These are phyloP conservation scores for Epinotia ramella DNA, from an alignment of 2,888 invertebrate genomes.

Conservation along the genomic window DNA sequence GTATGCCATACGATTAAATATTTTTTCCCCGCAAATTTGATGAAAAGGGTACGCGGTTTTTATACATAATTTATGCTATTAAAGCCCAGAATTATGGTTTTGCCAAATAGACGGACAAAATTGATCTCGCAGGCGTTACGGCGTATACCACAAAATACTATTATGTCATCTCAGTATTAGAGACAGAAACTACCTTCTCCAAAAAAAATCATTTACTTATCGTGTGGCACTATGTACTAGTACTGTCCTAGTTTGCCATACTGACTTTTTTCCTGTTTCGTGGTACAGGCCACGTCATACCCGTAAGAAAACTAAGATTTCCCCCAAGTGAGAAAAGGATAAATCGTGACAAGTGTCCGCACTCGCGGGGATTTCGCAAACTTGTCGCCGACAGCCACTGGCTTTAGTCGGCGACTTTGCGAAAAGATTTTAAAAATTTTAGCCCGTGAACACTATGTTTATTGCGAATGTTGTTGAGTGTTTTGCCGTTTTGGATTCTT, in stretches of 20 bases:
- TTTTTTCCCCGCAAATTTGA: no score
- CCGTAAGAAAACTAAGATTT: constrained; percentile 52
- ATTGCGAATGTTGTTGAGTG: not conserved
- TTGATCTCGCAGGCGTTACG: no score
- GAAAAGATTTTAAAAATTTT: constrained; percentile 33
- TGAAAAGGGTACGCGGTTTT: no score
- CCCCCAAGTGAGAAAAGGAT: constrained; percentile 50
- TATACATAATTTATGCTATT: not conserved
- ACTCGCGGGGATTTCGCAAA: constrained; percentile 49
- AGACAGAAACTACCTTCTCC: no score
- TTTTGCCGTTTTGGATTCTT: not conserved
- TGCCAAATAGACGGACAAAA: no score
- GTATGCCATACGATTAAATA: no score
- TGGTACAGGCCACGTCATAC: constrained; percentile 42
- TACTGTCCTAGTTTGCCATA: not conserved
- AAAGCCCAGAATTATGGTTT: not conserved
- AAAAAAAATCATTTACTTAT: no score
- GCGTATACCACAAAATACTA: no score
- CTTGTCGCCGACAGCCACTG: constrained; percentile 40
- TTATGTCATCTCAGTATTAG: no score
- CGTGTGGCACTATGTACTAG: not conserved
- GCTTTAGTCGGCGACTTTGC: constrained; percentile 39
- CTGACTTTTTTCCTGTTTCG: not conserved
- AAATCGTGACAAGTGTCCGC: constrained; percentile 54
- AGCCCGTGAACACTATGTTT: constrained; percentile 2